Percentiles rank a stretch among this genome's conserved stretches.
These are phyloP conservation scores for Buceros bicornis DNA, from an alignment of 2,797 vertebrate genomes.

Conservation along the genomic window DNA sequence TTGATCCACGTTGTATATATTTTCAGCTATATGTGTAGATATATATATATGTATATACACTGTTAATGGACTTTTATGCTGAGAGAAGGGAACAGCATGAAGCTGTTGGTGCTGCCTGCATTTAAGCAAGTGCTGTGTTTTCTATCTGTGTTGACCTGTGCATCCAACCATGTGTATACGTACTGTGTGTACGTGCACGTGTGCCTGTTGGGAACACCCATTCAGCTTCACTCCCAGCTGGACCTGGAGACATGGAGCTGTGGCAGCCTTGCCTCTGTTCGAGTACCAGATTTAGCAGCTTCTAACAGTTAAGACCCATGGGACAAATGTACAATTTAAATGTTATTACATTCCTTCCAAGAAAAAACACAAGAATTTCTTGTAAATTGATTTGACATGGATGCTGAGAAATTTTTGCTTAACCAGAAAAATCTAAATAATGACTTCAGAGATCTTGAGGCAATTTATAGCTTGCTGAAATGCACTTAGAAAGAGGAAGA, in stretches of 20 bases:
- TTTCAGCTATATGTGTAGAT: neutral
- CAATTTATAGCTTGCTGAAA: conserved; percentile 6
- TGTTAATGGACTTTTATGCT: neutral
- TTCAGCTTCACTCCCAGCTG: neutral
- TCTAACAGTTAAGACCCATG: neutral
- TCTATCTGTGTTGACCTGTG: neutral
- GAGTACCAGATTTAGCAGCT: neutral
- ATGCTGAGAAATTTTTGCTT: conserved; percentile 53
- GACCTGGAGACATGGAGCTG: neutral
- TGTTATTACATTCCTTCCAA: conserved; percentile 20
- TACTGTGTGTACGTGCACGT: too few species aligned
- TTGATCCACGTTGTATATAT: neutral
- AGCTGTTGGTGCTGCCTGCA: neutral
- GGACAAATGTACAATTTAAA: conserved; percentile 32
- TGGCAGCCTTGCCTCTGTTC: neutral
- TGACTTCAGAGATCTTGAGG: conserved; percentile 21
- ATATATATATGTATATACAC: neutral
- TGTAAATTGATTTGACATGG: conserved; percentile 6
- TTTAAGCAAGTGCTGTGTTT: neutral
- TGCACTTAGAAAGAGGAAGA: neutral
- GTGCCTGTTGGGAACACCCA: neutral
- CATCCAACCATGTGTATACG: too few species aligned
- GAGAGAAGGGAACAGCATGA: neutral
- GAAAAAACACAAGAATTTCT: neutral
- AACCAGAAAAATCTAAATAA: conserved; percentile 50